Conservation (phyloP, 1,140 invertebrate genomes). For the Drosophila erecta region DNA sequence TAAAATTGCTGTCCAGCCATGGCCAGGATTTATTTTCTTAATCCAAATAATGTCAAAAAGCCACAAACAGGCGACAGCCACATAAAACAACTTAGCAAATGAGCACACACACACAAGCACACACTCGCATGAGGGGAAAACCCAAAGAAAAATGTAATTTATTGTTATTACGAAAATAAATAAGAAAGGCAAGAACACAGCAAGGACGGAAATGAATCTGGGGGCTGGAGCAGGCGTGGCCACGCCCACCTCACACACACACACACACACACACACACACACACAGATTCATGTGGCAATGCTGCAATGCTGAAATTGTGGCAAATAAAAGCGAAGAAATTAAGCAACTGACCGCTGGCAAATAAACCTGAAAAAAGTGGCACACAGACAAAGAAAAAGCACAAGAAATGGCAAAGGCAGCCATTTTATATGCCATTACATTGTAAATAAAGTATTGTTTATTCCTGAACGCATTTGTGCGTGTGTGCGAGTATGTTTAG, state of each 20-base stretch:
- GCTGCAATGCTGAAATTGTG: conserved; percentile 62
- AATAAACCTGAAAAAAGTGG: conserved; percentile 54
- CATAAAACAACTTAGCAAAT: conserved; percentile 81
- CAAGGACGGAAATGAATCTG: conserved; percentile 23
- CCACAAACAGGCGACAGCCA: conserved; percentile 79
- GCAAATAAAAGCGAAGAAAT: conserved; percentile 79
- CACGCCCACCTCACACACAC: conserved; percentile 37
- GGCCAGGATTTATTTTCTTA: conserved; percentile 75
- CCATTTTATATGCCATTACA: conserved; percentile 81
- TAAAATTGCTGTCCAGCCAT: conserved; percentile 64
- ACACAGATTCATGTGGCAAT: conserved; percentile 16
- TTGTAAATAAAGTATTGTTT: conserved; percentile 82
- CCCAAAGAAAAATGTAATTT: conserved; percentile 78
- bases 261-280: conserved; percentile 6
- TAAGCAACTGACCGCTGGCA: conserved; percentile 78
- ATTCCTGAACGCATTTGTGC: conserved; percentile 26
- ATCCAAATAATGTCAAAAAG: conserved; percentile 82
- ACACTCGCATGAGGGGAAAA: conserved; percentile 32
- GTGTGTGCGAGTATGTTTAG: conserved; percentile 13
- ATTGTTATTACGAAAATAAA: conserved; percentile 83
- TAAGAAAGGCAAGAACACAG: conserved; percentile 61
- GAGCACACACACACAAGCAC: conserved; percentile 49
- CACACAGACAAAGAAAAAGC: conserved; percentile 12
- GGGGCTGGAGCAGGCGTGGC: conserved; percentile 26
- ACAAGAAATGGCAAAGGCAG: conserved; percentile 55